These are phyloP conservation scores for Drosophila ustulata DNA, from an alignment of 2,888 invertebrate genomes.

Conservation along the genomic window DNA sequence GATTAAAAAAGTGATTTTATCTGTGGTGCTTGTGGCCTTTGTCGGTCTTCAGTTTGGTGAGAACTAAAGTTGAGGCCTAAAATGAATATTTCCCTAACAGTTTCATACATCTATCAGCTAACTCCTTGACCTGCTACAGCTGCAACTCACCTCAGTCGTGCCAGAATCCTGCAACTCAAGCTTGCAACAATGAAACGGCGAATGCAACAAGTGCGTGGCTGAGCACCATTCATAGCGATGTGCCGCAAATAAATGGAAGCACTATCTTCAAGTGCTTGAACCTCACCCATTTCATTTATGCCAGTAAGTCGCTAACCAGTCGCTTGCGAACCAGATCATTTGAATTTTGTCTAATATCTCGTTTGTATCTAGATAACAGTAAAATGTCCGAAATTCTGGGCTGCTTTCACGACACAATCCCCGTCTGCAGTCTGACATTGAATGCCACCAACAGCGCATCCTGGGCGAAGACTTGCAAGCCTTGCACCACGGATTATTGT, in stretches of 20 bases:
- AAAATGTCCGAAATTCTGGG: conserved; percentile 23
- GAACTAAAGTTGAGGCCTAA: not conserved
- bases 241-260: conserved; percentile 5
- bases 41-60: conserved; percentile 61
- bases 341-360: not conserved
- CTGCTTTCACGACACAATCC: conserved; percentile 30
- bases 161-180: conserved; percentile 12
- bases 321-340: no score
- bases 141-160: conserved; percentile 38
- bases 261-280: conserved; percentile 36
- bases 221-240: conserved; percentile 26
- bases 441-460: not conserved
- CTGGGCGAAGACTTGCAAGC: conserved; percentile 8
- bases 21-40: conserved; percentile 47
- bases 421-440: conserved; percentile 30
- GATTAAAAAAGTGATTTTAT: conserved; percentile 57
- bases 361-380: conserved; percentile 13
- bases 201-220: conserved; percentile 37
- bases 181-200: conserved; percentile 46
- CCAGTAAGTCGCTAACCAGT: conserved; percentile 38
- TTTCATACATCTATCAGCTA: conserved; percentile 19
- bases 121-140: conserved; percentile 48
- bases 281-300: conserved; percentile 17
- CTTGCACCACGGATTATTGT: conserved; percentile 40
- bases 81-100: not conserved